These are phyloP conservation scores for Catocala nupta DNA, from an alignment of 2,888 invertebrate species.

Conservation along the genomic window DNA sequence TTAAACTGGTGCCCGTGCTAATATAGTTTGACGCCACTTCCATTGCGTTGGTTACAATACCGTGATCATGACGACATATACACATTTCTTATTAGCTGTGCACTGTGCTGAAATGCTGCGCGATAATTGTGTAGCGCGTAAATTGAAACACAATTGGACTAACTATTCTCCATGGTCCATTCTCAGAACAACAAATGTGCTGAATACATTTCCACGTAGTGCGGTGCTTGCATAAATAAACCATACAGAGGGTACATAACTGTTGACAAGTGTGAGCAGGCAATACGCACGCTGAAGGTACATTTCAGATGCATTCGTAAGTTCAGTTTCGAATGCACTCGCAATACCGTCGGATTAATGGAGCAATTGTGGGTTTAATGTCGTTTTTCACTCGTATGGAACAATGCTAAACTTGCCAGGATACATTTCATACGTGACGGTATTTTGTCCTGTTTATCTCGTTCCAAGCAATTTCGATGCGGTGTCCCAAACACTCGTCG, in stretches of 20 bases:
- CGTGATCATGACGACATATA: too few relatives aligned
- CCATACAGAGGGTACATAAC: slow-evolving; percentile 33
- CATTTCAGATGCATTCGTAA: slow-evolving; percentile 43
- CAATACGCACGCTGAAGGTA: slow-evolving; percentile 43
- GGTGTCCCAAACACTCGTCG: too few relatives aligned
- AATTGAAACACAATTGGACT: slow-evolving; percentile 51
- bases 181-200: slow-evolving; percentile 41
- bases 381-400: slow-evolving; percentile 6
- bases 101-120: not conserved
- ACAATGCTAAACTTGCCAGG: not conserved
- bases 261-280: slow-evolving; percentile 41
- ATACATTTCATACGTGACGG: too few relatives aligned
- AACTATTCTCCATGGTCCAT: slow-evolving; percentile 41
- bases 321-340: slow-evolving; percentile 23
- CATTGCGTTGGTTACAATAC: too few relatives aligned
- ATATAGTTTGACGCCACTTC: too few relatives aligned
- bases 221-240: slow-evolving; percentile 48
- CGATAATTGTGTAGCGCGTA: slow-evolving; percentile 13
- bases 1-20: too few relatives aligned
- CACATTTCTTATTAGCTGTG: not conserved
- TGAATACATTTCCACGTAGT: slow-evolving; percentile 44
- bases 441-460: too few relatives aligned
- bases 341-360: slow-evolving; percentile 26
- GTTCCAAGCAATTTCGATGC: too few relatives aligned
- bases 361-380: slow-evolving; percentile 25